Conservation (phyloP, 1,140 invertebrate genomes). For the Halesus radiatus region DNA sequence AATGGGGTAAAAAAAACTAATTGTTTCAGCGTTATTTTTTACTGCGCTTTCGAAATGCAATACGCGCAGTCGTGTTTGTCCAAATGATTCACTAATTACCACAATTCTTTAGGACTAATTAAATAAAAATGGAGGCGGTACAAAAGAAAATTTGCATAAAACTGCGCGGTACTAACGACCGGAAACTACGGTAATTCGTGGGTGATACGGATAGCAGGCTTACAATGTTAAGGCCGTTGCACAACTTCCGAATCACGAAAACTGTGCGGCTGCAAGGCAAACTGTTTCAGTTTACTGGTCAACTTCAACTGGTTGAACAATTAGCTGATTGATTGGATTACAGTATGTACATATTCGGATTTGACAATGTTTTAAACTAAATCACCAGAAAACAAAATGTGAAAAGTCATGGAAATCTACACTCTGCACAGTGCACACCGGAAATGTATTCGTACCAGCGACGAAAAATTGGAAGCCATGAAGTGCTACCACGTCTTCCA, state of each 20-base stretch:
- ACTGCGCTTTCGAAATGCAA: background rate
- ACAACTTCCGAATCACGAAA: background rate
- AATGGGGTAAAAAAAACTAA: background rate
- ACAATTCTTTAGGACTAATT: conserved; percentile 1
- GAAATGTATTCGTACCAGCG: too few relatives aligned
- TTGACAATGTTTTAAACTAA: too few relatives aligned
- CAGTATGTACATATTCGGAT: too few relatives aligned
- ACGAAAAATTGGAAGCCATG: too few relatives aligned
- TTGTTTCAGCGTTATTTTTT: background rate
- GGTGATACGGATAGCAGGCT: background rate
- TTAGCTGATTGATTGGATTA: background rate
- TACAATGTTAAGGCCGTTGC: background rate
- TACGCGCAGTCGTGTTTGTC: background rate
- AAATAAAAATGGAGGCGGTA: conserved; percentile 21
- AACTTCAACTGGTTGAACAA: background rate
- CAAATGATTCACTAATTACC: conserved; percentile 15
- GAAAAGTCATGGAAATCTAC: too few relatives aligned
- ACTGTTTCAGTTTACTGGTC: background rate
- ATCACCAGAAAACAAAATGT: too few relatives aligned
- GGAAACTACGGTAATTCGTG: background rate
- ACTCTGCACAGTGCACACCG: too few relatives aligned
- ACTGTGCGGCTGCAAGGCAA: background rate
- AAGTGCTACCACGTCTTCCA: too few relatives aligned
- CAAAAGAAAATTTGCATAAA: conserved; percentile 23
- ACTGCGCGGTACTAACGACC: background rate